Base-by-base conservation (phyloP, 2,797 vertebrate genomes). In the Pogonophryne albipinna region DNA sequence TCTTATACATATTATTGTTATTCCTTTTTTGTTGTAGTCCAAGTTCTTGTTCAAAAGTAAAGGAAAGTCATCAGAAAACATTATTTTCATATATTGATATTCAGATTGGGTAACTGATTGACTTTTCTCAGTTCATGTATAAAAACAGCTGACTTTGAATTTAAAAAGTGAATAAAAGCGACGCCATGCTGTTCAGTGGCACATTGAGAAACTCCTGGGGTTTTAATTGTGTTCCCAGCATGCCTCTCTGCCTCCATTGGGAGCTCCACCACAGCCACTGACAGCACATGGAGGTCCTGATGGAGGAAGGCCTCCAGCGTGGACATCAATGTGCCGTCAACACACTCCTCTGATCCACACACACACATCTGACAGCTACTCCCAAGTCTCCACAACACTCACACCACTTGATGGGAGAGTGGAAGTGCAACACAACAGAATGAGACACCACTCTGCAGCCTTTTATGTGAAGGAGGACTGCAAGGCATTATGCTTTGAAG, bases 201-300 rank as follows among this genome's bases (percentile, higher is more conserved):
- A 53, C 45, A 6, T 5, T 60, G 66, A 79, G 68, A 85, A 41
- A 62, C 13, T 80, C 10, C 62, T 3, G 15, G 19, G 61, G 56
- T 79, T 76, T 77, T 68, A 68, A 80, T 76, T 65, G 68, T 73
- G 63, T 66, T 44, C 64, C 66, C 76, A 77, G 73, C 68, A 46
- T 81, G 78, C 58, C 42, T 15, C 65, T 16, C 0, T 59, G 61
- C 20, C 87, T 95, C 82, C 87, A 93, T 60, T 92, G 95, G 71
- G 94, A 95, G 66, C 94, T 49, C 44, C 41, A 70, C 75, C 69
- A 42, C 58, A 81, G 79, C 73, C 85, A 76, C 79, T 88, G 78
- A 82, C 58, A 79, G 66, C 84, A 70, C 75, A 27, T 27, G 27
- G 67, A 38, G 62, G 50, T 41, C 70, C 66, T 74, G 74, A 84